phyloP scores from a whole-genome alignment of 2,888 invertebrate species.

The Helleia helle region DNA sequence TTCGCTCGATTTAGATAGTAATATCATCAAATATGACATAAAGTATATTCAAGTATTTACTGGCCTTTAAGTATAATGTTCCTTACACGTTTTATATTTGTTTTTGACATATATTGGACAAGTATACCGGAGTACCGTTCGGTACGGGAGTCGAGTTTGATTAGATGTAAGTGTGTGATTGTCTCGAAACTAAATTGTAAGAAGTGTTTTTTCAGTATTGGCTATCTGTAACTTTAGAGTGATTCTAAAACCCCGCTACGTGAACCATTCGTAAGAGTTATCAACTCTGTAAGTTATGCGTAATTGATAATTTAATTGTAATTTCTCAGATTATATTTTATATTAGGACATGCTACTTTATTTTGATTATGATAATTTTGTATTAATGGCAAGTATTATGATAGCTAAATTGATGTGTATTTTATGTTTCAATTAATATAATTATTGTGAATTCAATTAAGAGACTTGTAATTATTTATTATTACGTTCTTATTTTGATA shows the following conservation, averaged over 20 bases:
- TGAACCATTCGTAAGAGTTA: constrained; percentile 27
- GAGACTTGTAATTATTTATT: constrained; percentile 54
- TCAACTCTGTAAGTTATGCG: constrained; percentile 25
- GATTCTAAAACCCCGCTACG: constrained; percentile 48
- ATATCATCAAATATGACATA: constrained; percentile 54
- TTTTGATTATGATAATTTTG: constrained; percentile 36
- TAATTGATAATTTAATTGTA: constrained; percentile 25
- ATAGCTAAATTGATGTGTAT: constrained; percentile 36
- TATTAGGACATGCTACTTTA: constrained; percentile 39
- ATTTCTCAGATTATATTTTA: constrained; percentile 34
- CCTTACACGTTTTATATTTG: constrained; percentile 27
- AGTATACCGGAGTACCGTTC: constrained; percentile 39
- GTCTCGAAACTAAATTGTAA: constrained; percentile 37
- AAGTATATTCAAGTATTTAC: constrained; percentile 62
- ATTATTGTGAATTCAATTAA: constrained; percentile 39
- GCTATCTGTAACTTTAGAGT: constrained; percentile 34
- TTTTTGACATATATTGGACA: constrained; percentile 38
- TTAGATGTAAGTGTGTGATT: constrained; percentile 59
- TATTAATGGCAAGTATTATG: constrained; percentile 41
- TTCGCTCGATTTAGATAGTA: constrained; percentile 54
- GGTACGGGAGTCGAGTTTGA: constrained; percentile 49
- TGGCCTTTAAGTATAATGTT: constrained; percentile 59
- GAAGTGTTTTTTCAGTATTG: constrained; percentile 33
- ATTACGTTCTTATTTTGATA: constrained; percentile 49
- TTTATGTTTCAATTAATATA: constrained; percentile 42